A percentile compares a stretch with the other conserved stretches of the same genome.
These are phyloP conservation scores for Pyrocoelia pectoralis DNA, from an alignment of 2,888 invertebrate genomes.

Conservation along the genomic window DNA sequence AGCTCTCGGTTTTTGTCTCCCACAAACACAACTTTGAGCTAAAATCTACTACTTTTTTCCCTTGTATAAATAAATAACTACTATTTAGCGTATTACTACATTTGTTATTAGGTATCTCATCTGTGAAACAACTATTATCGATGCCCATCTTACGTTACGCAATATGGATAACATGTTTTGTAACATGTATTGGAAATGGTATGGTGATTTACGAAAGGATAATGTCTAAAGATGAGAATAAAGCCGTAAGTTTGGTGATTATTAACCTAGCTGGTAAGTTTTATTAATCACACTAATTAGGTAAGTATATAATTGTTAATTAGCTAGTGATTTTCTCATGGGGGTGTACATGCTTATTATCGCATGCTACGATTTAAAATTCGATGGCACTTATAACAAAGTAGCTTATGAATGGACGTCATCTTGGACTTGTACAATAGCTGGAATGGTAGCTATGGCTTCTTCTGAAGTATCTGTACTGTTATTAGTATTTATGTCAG, in stretches of 20 bases:
- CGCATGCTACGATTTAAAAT: conserved; percentile 67
- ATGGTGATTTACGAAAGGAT: conserved; percentile 70
- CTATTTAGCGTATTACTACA: conserved; percentile 3
- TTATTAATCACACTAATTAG: background rate
- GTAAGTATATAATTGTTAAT: conserved; percentile 37
- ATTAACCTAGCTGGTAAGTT: conserved; percentile 68
- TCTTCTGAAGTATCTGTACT: conserved; percentile 76
- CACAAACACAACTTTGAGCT: no score
- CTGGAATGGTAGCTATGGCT: conserved; percentile 70
- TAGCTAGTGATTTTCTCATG: conserved; percentile 73
- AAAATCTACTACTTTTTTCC: no score
- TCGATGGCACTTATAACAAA: conserved; percentile 65
- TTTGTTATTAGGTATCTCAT: conserved; percentile 64
- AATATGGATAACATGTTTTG: conserved; percentile 69
- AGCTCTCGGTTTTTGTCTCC: no score
- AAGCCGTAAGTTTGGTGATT: conserved; percentile 69
- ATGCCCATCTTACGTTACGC: conserved; percentile 66
- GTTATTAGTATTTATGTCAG: conserved; percentile 73
- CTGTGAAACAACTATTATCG: conserved; percentile 66
- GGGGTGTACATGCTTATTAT: conserved; percentile 71
- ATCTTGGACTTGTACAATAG: conserved; percentile 69
- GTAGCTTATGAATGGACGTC: conserved; percentile 70
- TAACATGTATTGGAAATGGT: conserved; percentile 69
- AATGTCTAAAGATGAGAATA: conserved; percentile 68
- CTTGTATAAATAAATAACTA: background rate